These are phyloP conservation scores for Drepana arcuata DNA, from an alignment of 1,140 invertebrate genomes.

Conservation along the genomic window DNA sequence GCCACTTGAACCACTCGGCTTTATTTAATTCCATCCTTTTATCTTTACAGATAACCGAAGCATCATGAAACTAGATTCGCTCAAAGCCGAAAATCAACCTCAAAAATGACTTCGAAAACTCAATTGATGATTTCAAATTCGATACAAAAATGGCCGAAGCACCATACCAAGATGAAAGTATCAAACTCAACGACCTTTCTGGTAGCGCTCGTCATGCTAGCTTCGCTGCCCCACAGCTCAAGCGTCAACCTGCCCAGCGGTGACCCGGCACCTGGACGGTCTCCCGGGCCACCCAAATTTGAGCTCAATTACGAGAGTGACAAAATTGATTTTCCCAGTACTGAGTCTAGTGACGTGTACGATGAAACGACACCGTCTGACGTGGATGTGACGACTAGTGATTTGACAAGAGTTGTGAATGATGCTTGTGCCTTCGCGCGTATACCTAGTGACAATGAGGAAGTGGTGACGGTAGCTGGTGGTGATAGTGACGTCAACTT, in stretches of 20 bases:
- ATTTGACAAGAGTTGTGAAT: conserved; percentile 32
- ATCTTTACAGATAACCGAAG: no score
- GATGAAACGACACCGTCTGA: conserved; percentile 42
- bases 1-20: no score
- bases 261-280: conserved; percentile 53
- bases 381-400: conserved; percentile 32
- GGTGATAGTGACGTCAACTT: conserved; percentile 54
- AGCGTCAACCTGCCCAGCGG: conserved; percentile 48
- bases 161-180: no score
- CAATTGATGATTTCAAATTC: conserved; percentile 6
- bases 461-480: conserved; percentile 48
- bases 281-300: conserved; percentile 44
- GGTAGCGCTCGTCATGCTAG: conserved; percentile 32
- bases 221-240: conserved; percentile 48
- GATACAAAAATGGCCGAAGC: conserved; percentile 9
- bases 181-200: conserved; percentile 19
- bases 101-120: no score
- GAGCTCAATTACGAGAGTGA: conserved; percentile 9
- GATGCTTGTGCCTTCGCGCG: conserved; percentile 53
- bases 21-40: no score
- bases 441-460: conserved; percentile 51
- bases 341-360: conserved; percentile 15
- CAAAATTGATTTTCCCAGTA: no score
- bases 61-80: not conserved
- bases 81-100: not conserved